Conservation (phyloP, 23 tunicate species). For the Styela clava region DNA sequence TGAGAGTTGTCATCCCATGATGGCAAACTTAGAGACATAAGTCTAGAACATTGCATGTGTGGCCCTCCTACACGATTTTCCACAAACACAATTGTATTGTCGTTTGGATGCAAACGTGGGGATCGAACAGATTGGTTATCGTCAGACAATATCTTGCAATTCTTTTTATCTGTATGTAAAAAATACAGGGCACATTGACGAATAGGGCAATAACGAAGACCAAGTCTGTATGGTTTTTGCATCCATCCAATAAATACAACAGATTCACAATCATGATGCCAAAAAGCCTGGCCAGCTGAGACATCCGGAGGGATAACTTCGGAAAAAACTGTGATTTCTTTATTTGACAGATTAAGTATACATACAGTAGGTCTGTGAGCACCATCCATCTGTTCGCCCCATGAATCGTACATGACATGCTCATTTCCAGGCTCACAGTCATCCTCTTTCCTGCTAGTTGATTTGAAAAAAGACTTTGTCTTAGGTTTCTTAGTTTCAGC, state of each 20-base stretch:
- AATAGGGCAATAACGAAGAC: conserved; percentile 70
- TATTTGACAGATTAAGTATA: conserved; percentile 40
- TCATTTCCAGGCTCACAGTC: conserved; percentile 39
- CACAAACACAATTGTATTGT: conserved; percentile 41
- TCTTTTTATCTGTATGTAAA: conserved; percentile 23
- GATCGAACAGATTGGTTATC: conserved; percentile 50
- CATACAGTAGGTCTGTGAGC: conserved; percentile 48
- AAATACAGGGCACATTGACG: conserved; percentile 51
- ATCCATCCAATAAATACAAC: conserved; percentile 55
- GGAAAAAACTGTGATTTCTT: conserved; percentile 24
- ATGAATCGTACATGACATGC: conserved; percentile 43
- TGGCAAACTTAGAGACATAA: conserved; percentile 19
- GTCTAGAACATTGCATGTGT: conserved; percentile 68
- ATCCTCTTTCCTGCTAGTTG: conserved; percentile 1
- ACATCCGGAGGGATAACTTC: conserved; percentile 39
- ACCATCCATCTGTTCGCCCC: conserved; percentile 86
- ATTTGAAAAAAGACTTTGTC: conserved; percentile 7
- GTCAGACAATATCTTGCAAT: conserved; percentile 14
- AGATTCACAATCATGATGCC: conserved; percentile 50
- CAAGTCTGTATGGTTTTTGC: conserved; percentile 67
- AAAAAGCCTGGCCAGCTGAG: conserved; percentile 42
- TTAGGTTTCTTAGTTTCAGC: conserved; percentile 57
- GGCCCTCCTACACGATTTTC: conserved; percentile 59
- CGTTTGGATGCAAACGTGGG: conserved; percentile 45
- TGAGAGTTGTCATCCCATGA: background rate